These are phyloP conservation scores for Dromiciops gliroides DNA, from an alignment of 2,113 vertebrate genomes.

Conservation along the genomic window DNA sequence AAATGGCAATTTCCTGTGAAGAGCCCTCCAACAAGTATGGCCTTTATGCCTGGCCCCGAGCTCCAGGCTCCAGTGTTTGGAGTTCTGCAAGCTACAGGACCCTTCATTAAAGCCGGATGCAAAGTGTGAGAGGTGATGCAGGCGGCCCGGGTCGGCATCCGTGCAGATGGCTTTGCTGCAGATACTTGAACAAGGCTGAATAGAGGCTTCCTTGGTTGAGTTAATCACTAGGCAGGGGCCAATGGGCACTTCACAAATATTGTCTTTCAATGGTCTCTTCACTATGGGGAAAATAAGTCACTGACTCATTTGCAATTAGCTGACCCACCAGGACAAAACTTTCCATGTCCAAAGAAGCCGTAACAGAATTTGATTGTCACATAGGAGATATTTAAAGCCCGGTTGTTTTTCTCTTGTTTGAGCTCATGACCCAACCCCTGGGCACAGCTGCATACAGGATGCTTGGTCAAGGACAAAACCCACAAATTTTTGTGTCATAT, in stretches of 20 bases:
- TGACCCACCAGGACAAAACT: slow-evolving; percentile 92
- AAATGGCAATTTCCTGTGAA: slow-evolving; percentile 91
- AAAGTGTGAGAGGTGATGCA: slow-evolving; percentile 90
- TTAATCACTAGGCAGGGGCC: slow-evolving; percentile 83
- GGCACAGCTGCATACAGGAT: slow-evolving; percentile 83
- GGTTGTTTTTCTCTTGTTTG: slow-evolving; percentile 84
- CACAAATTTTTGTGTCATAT: slow-evolving; percentile 70
- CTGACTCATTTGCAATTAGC: slow-evolving; percentile 92
- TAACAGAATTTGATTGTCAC: slow-evolving; percentile 94
- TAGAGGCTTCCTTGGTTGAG: slow-evolving; percentile 86
- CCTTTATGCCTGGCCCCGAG: slow-evolving; percentile 88
- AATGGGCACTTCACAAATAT: slow-evolving; percentile 90
- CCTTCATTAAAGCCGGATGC: slow-evolving; percentile 88
- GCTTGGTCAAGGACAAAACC: slow-evolving; percentile 72
- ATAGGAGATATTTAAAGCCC: slow-evolving; percentile 92
- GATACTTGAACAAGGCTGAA: slow-evolving; percentile 86
- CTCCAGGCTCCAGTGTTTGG: slow-evolving; percentile 87
- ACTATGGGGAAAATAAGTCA: slow-evolving; percentile 90
- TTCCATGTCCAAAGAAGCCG: slow-evolving; percentile 90
- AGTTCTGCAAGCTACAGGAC: slow-evolving; percentile 82
- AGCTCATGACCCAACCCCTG: slow-evolving; percentile 83
- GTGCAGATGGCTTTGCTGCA: slow-evolving; percentile 84
- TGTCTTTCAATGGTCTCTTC: slow-evolving; percentile 96
- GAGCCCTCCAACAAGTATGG: slow-evolving; percentile 87
- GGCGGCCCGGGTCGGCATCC: slow-evolving; percentile 86